Conservation (phyloP, 2,888 invertebrate genomes). For the Mayetiola destructor region DNA sequence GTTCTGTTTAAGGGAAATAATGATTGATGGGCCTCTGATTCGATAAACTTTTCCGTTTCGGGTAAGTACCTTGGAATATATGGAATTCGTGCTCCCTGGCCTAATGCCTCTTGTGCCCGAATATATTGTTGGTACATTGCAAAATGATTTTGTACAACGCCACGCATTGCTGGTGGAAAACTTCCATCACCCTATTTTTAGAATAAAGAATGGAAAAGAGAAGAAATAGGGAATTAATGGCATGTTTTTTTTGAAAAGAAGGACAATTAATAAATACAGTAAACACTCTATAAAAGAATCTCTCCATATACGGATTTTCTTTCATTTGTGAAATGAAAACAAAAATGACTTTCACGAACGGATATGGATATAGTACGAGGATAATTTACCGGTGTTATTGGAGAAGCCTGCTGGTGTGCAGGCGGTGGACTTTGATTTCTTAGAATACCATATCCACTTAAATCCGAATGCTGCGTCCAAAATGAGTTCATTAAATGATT, state of each 20-base stretch:
- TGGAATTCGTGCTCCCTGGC: slow-evolving; percentile 24
- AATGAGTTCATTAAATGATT: background rate
- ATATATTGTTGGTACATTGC: slow-evolving; percentile 37
- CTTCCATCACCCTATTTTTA: slow-evolving; percentile 43
- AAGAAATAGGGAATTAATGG: slow-evolving; percentile 14
- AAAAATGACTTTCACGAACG: background rate
- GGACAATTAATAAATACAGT: background rate
- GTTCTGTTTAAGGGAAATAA: slow-evolving; percentile 21
- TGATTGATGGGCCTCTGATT: background rate
- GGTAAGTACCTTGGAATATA: slow-evolving; percentile 24
- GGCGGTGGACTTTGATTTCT: slow-evolving; percentile 64
- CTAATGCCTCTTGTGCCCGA: slow-evolving; percentile 36
- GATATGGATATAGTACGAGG: background rate
- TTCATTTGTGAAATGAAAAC: background rate
- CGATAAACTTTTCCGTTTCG: slow-evolving; percentile 1
- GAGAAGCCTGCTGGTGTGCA: slow-evolving; percentile 67
- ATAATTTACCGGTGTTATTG: slow-evolving; percentile 49
- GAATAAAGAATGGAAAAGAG: slow-evolving; percentile 24
- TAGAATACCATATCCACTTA: slow-evolving; percentile 21
- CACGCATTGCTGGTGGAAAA: slow-evolving; percentile 31
- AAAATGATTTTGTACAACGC: slow-evolving; percentile 26
- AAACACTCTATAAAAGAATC: background rate
- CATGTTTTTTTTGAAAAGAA: background rate
- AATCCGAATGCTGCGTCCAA: slow-evolving; percentile 42
- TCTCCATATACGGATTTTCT: no score